Evolutionary conservation across 2,113 vertebrate genomes (phyloP).

Genomic region (Varanus salvator): DNA sequence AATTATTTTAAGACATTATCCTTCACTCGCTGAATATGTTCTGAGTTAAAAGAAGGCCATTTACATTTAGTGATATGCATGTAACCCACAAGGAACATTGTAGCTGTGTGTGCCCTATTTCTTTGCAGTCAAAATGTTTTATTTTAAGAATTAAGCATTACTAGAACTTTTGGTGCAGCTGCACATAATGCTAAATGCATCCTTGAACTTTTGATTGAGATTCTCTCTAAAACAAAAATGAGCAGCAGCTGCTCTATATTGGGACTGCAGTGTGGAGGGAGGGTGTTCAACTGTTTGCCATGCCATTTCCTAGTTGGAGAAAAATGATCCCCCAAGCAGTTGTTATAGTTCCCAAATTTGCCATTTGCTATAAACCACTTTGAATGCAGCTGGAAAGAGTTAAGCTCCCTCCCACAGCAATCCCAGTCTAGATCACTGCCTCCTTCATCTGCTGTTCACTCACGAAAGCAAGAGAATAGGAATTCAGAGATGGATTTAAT

Average conservation of each 20-base stretch:
- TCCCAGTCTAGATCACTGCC: not conserved
- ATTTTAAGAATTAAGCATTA: constrained; percentile 1
- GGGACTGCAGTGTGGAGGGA: not conserved
- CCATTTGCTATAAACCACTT: not conserved
- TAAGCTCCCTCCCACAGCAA: not conserved
- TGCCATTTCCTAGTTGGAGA: not conserved
- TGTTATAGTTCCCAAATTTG: not conserved
- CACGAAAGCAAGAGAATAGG: not conserved
- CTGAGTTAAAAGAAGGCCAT: not conserved
- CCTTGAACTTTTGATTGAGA: not conserved
- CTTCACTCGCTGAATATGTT: not conserved
- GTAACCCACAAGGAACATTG: not conserved
- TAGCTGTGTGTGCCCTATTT: not conserved
- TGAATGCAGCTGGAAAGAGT: not conserved
- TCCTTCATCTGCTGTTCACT: not conserved
- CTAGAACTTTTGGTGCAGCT: not conserved
- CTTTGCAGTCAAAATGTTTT: too few species aligned
- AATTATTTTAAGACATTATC: not conserved
- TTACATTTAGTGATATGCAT: not conserved
- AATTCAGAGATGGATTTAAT: not conserved
- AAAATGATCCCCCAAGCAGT: not conserved
- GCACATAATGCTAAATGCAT: not conserved
- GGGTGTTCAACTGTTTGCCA: too few species aligned
- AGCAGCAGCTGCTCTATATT: not conserved
- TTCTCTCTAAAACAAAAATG: not conserved